Percentiles rank a stretch among this genome's conserved stretches.
These are phyloP conservation scores for Caenorhabditis uteleia DNA, from an alignment of 2,888 invertebrate genomes.

Conservation along the genomic window DNA sequence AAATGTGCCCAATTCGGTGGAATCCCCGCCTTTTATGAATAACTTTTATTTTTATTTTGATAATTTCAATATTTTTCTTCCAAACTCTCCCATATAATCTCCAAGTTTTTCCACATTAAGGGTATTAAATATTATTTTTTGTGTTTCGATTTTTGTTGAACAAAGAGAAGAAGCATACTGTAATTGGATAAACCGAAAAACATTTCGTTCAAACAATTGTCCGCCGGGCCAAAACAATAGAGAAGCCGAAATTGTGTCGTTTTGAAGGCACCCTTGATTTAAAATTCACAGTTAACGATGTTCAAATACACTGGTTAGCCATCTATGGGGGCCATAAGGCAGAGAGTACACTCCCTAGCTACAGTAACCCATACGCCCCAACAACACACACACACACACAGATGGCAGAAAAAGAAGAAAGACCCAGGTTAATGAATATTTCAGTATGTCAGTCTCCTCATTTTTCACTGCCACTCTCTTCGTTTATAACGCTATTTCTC, in stretches of 20 bases:
- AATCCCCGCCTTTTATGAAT: constrained; percentile 28
- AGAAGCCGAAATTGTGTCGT: constrained; percentile 5
- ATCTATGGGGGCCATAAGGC: constrained; percentile 1
- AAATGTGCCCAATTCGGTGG: constrained; percentile 7
- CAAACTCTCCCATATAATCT: neutral
- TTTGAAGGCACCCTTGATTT: constrained; percentile 13
- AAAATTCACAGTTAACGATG: constrained; percentile 28
- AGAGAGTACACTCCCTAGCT: too few species aligned
- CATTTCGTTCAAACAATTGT: neutral
- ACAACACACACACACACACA: constrained; percentile 14
- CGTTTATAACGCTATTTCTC: constrained; percentile 5
- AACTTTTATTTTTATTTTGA: neutral
- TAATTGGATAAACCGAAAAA: too few species aligned
- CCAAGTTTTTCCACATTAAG: neutral
- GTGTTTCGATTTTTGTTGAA: neutral
- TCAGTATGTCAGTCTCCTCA: constrained; percentile 26
- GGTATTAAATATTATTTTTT: neutral
- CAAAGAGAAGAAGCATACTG: neutral
- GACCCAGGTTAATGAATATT: constrained; percentile 35
- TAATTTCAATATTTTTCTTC: neutral
- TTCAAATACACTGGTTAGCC: constrained; percentile 22
- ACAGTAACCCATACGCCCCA: constrained; percentile 6
- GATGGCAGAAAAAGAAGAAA: neutral
- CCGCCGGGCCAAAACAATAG: neutral
- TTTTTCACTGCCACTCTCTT: constrained; percentile 6